phyloP scores from a whole-genome alignment of 2,888 invertebrate species.

The Brachyopa scutellaris region DNA sequence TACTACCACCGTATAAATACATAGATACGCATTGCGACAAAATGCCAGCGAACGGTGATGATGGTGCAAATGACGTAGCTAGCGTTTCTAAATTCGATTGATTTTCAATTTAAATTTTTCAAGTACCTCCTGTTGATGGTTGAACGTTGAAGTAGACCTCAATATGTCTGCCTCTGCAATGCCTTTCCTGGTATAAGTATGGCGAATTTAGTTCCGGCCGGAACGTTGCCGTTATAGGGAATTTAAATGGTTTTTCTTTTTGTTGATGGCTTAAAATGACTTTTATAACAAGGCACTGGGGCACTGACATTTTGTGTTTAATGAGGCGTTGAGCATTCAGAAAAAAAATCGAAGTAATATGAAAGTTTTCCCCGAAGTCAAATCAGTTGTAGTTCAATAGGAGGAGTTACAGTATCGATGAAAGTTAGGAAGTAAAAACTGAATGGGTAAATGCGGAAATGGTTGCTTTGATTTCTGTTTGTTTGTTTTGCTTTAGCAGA shows the following conservation, averaged over 20 bases:
- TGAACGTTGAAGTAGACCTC: constrained; percentile 2
- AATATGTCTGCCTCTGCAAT: constrained; percentile 14
- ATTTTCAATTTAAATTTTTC: constrained; percentile 5
- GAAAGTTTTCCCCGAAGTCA: constrained; percentile 28
- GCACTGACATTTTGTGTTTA: constrained; percentile 5
- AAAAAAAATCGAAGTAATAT: background rate
- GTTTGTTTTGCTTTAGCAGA: too few species aligned
- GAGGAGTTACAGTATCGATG: constrained; percentile 19
- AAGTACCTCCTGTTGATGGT: background rate
- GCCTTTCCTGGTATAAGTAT: background rate
- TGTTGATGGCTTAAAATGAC: background rate
- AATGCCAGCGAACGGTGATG: constrained; percentile 32
- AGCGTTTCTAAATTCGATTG: constrained; percentile 21
- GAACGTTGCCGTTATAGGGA: constrained; percentile 11
- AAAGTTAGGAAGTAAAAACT: constrained; percentile 14
- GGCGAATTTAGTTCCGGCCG: background rate
- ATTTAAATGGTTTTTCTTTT: background rate
- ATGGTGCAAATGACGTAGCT: constrained; percentile 17
- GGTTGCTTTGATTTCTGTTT: constrained; percentile 2
- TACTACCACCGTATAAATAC: background rate
- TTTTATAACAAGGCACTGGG: constrained; percentile 16
- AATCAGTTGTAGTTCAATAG: constrained; percentile 18
- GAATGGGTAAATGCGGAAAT: constrained; percentile 9
- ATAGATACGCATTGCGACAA: constrained; percentile 42
- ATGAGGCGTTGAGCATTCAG: constrained; percentile 36